Evolutionary conservation across 2,888 invertebrate genomes (phyloP), one percentile per base, ranked within the genome.

Genomic region (Fissipunctia ypsillon): DNA sequence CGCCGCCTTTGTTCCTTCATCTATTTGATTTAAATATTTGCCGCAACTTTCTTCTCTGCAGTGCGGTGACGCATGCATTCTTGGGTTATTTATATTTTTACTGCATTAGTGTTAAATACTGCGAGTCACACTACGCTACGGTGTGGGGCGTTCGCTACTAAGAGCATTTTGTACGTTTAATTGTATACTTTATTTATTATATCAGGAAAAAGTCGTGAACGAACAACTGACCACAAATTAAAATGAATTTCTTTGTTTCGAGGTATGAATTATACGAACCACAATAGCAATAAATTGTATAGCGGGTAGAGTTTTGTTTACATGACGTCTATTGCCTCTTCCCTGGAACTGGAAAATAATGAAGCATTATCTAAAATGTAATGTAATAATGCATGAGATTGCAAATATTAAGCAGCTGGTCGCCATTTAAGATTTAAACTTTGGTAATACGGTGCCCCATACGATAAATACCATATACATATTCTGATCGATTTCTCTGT

Each of bases 1-100:
- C 22, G n/a, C 10, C 16, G 41, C 14, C 28, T 76, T 69, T 59
- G 61, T 78, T 65, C 61, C 48, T 67, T 60, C 31, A 60, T 63
- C 35, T 64, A 56, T 80, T 80, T 41, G 68, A 80, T 65, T 65
- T 64, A 70, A 57, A 57, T 14, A 25, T 68, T 69, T 69, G 63
- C 63, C 83, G 70, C 82, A 82, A 57, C 28, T 68, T 69, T 81
- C 68, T 43, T 38, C 73, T 75, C 82, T 63, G 82, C 82, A 83
- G 76, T 76, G 76, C 73, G 71, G 70, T 71, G 83, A 76, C 83
- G 82, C 78, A 63, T 81, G 76, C 80, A 82, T 73, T 70, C 70
- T 41, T 35, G 22, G 54, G 57, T 59, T 82, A 80, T 74, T 76
- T 80, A 76, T 76, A 80, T 80, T 76, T 75, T 74, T 57, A 57